Evolutionary conservation across 2,113 vertebrate species (phyloP).

Genomic region (Lates calcarifer): DNA sequence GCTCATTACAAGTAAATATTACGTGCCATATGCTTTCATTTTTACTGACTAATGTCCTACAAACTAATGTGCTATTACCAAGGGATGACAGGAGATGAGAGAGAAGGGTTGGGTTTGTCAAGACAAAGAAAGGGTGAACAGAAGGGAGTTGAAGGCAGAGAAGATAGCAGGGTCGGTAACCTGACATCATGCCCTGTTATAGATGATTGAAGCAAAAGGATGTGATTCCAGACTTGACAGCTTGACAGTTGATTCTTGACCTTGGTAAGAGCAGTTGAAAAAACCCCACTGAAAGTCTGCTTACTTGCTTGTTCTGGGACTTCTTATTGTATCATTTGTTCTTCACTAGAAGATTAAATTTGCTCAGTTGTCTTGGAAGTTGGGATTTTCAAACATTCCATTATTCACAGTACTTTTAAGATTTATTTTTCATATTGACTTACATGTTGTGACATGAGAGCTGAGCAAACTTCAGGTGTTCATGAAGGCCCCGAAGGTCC

Average conservation of each 20-base stretch:
- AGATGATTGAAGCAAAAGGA: neutral
- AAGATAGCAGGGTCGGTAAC: neutral
- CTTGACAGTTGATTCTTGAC: neutral
- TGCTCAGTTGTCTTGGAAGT: too few relatives aligned
- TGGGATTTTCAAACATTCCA: too few relatives aligned
- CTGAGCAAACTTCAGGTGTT: neutral
- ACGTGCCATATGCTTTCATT: slow-evolving; percentile 71
- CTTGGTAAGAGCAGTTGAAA: neutral
- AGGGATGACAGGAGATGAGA: slow-evolving; percentile 36
- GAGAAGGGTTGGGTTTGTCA: slow-evolving; percentile 31
- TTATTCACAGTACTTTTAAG: too few relatives aligned
- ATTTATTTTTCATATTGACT: too few relatives aligned
- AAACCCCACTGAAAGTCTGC: neutral
- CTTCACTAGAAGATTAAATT: too few relatives aligned
- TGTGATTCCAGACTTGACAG: neutral
- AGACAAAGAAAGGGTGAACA: slow-evolving; percentile 25
- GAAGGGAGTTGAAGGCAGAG: neutral
- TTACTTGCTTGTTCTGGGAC: neutral
- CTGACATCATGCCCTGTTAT: neutral
- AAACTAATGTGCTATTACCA: slow-evolving; percentile 57
- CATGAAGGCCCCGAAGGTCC: too few relatives aligned
- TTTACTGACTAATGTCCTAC: slow-evolving; percentile 63
- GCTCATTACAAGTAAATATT: slow-evolving; percentile 75
- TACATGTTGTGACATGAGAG: too few relatives aligned
- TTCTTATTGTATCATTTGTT: too few relatives aligned